Conservation (phyloP, 2,888 invertebrate genomes). For the Noctua fimbriata region DNA sequence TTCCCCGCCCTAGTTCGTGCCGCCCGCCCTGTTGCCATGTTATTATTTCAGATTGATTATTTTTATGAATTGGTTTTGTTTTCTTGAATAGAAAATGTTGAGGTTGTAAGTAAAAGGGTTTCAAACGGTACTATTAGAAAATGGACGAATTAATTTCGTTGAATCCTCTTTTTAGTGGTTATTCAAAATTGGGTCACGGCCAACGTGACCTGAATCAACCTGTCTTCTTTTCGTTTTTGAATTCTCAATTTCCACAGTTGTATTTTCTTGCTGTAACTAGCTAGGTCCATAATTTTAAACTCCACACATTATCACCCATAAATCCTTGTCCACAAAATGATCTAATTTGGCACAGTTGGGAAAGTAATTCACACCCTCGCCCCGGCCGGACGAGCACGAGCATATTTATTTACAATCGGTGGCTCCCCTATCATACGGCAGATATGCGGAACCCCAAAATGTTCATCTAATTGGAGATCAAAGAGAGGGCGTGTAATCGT, state of each 20-base stretch:
- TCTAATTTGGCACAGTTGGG: slow-evolving; percentile 63
- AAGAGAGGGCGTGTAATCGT: slow-evolving; percentile 88
- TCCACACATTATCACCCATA: slow-evolving; percentile 32
- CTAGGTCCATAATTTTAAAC: not conserved
- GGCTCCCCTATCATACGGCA: slow-evolving; percentile 77
- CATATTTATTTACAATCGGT: slow-evolving; percentile 81
- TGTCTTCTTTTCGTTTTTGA: not conserved
- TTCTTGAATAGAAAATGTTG: slow-evolving; percentile 16
- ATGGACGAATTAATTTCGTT: not conserved
- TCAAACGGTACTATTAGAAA: not conserved
- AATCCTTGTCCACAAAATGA: slow-evolving; percentile 46
- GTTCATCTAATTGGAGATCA: slow-evolving; percentile 90
- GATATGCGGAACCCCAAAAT: slow-evolving; percentile 87
- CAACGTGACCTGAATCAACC: not conserved
- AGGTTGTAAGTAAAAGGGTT: not conserved
- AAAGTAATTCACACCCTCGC: slow-evolving; percentile 67
- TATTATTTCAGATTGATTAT: slow-evolving; percentile 62
- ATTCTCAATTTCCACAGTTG: not conserved
- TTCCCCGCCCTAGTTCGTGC: slow-evolving; percentile 74
- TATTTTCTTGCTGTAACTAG: not conserved
- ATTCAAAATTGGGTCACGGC: slow-evolving; percentile 10
- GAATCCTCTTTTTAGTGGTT: not conserved
- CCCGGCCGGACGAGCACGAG: slow-evolving; percentile 72
- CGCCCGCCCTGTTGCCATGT: slow-evolving; percentile 66
- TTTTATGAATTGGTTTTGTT: slow-evolving; percentile 42